phyloP scores from a whole-genome alignment of 2,113 vertebrate species.

The Rynchops niger region DNA sequence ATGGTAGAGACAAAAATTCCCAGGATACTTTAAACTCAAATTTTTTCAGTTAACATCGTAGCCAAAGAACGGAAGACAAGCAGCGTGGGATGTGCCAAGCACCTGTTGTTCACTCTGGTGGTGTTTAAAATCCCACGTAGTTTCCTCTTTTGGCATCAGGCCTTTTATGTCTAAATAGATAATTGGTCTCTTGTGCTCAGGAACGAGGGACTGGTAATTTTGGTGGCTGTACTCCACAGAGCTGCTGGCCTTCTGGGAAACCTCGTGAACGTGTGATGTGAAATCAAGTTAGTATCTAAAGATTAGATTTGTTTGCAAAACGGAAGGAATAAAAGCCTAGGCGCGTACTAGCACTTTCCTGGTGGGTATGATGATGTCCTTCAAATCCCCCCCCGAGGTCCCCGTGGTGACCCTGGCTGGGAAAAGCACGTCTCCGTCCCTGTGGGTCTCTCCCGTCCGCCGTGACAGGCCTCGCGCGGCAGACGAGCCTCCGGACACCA shows the following conservation, averaged over 20 bases:
- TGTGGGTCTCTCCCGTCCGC: accelerated
- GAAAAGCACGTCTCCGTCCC: accelerated
- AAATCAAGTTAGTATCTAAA: background rate
- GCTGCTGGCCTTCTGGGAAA: background rate
- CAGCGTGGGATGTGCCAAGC: accelerated
- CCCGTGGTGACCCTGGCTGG: accelerated
- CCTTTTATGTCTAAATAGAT: background rate
- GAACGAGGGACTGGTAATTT: accelerated
- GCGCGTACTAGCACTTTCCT: background rate
- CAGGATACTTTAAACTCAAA: background rate
- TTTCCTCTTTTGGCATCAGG: background rate
- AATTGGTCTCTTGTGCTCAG: accelerated
- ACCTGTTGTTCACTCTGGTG: background rate
- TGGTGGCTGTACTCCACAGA: accelerated
- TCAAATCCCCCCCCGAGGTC: accelerated
- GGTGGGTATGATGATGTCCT: accelerated
- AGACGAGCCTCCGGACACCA: background rate
- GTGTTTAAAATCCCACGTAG: background rate
- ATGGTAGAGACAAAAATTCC: background rate
- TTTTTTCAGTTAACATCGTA: background rate
- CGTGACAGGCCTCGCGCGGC: accelerated
- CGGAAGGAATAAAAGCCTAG: background rate
- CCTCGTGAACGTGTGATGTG: accelerated
- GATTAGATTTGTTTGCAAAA: background rate
- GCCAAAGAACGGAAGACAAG: background rate